A percentile compares a stretch with the other conserved stretches of the same genome.
Evolutionary conservation across 2,888 invertebrate genomes (phyloP).

Genomic region (Dione vanillae): DNA sequence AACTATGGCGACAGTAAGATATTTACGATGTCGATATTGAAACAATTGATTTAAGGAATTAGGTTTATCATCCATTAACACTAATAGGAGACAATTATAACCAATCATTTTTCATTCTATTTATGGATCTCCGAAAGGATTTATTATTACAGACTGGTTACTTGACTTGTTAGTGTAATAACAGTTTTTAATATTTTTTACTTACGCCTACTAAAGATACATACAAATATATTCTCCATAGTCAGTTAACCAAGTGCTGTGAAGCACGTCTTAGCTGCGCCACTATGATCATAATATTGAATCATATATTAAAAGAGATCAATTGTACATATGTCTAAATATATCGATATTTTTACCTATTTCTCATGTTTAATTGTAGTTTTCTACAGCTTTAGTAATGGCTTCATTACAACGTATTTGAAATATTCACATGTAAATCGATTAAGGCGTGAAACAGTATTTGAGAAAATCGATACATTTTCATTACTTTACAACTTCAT

Average conservation of each 20-base stretch:
- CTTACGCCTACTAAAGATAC: no score
- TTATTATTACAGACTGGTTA: not conserved
- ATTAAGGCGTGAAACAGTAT: conserved; percentile 9
- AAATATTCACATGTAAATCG: conserved; percentile 20
- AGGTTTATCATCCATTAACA: conserved; percentile 41
- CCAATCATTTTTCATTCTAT: conserved; percentile 34
- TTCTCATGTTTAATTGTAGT: not conserved
- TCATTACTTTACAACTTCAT: conserved; percentile 10
- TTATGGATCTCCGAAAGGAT: not conserved
- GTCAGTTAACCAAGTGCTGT: not conserved
- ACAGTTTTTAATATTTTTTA: no score
- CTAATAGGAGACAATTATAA: conserved; percentile 42
- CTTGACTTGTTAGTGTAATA: not conserved
- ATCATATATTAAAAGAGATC: no score
- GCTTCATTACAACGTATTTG: conserved; percentile 4
- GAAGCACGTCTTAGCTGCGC: not conserved
- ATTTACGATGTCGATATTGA: conserved; percentile 37
- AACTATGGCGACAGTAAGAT: conserved; percentile 28
- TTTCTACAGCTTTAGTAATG: not conserved
- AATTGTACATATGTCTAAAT: not conserved
- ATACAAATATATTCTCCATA: not conserved
- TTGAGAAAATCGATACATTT: conserved; percentile 10
- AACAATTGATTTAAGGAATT: conserved; percentile 40
- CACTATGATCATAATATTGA: no score
- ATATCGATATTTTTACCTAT: not conserved